phyloP scores from a whole-genome alignment of 1,140 invertebrate genomes.

The Philaenus spumarius region DNA sequence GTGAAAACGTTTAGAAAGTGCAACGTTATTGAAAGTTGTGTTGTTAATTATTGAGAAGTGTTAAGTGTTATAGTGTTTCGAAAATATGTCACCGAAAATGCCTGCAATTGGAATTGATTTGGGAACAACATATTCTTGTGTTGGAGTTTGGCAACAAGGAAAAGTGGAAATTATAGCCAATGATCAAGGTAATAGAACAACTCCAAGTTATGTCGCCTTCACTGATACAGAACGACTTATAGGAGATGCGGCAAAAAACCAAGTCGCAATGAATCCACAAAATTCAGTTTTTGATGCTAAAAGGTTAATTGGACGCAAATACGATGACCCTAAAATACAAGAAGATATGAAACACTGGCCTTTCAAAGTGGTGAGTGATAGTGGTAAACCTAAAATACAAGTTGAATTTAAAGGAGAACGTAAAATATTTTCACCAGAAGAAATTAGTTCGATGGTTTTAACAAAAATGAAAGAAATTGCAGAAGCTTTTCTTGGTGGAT shows the following conservation, averaged over 20 bases:
- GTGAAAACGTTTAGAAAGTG: not conserved
- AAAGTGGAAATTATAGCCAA: constrained; percentile 93
- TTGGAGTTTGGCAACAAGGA: constrained; percentile 75
- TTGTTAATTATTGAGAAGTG: not conserved
- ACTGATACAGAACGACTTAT: constrained; percentile 73
- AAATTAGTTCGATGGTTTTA: constrained; percentile 74
- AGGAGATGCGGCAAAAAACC: constrained; percentile 60
- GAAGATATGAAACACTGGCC: constrained; percentile 74
- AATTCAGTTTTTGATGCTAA: constrained; percentile 84
- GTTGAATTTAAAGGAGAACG: constrained; percentile 68
- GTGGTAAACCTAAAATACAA: constrained; percentile 66
- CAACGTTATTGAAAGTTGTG: not conserved
- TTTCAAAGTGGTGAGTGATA: constrained; percentile 61
- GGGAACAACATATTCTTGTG: constrained; percentile 74
- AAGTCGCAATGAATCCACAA: constrained; percentile 75
- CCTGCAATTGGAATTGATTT: constrained; percentile 69
- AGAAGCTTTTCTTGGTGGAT: constrained; percentile 45
- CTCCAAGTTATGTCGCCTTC: constrained; percentile 85
- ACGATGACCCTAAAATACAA: constrained; percentile 67
- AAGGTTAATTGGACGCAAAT: constrained; percentile 67
- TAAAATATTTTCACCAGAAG: constrained; percentile 74
- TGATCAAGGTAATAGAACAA: constrained; percentile 89
- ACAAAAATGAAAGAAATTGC: constrained; percentile 52
- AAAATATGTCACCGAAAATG: constrained; percentile 30
- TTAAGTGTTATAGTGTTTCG: not conserved